Base-by-base conservation (phyloP, 1,140 invertebrate species). In the Centruroides sculpturatus region DNA sequence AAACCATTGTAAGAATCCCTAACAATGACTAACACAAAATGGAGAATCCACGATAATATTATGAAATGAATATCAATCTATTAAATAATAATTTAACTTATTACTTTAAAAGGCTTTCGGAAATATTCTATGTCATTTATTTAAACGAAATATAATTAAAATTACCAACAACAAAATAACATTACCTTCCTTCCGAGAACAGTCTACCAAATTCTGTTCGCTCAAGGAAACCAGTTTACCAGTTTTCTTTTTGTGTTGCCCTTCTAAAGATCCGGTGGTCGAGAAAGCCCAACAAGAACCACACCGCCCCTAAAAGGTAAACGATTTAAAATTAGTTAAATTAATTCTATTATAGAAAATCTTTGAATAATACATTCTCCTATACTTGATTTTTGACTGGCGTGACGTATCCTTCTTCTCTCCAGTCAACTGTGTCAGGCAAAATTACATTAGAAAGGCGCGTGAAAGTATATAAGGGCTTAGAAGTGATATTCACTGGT, bases 151-250 rank as follows among this genome's bases (percentile, higher is more conserved):
- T 23, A 23, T 23, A 23, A 23, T 23, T 23, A 2, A 23, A 23
- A 23, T 23, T 23, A 23, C 23, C 23, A 23, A 23, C 23, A 23
- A 23, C 2, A 23, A 23, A 56, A 12, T 12, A 5, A 7, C 11
- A 47, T 34, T 59, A 13, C 92, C 93, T 70, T 88, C 94, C 61
- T 81, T 81, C 1, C 70, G 68, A 3, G 92, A 94, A 71, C 96
- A 99, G 77, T 99, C 96, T 35, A 99, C 81, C 52, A 99, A 77
- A 74, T 99, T 98, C 78, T 99, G 95, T 77, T 99, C 96, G 66
- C 90, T 95, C 0, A 99, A 80, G 4, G 91, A 93, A 5, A 94
- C 81, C 12, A 99, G 78, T 64, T 83, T 80, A 53, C 87, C 87
- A 36, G 80, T 84, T 72, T 87, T 83, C 63, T 92, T 83, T 76